Percentiles rank a stretch among this genome's conserved stretches.
phyloP scores from a whole-genome alignment of 2,888 invertebrate species.

The Synanthedon tipuliformis region DNA sequence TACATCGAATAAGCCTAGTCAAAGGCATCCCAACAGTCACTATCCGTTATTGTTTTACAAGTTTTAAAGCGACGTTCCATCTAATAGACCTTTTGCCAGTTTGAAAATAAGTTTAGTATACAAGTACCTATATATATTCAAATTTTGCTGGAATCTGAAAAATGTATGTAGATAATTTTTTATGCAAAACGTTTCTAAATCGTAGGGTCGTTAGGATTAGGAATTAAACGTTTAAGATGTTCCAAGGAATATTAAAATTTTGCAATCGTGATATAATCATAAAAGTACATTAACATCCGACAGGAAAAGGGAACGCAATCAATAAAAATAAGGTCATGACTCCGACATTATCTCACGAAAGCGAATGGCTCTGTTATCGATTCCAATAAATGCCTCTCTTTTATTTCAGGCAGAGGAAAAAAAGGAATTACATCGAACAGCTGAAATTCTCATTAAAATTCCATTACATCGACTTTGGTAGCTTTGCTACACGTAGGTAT shows the following conservation, averaged over 20 bases:
- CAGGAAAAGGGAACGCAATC: slow-evolving; percentile 14
- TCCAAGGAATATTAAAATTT: neutral
- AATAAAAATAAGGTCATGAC: slow-evolving; percentile 33
- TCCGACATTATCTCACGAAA: slow-evolving; percentile 29
- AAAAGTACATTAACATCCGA: slow-evolving; percentile 8
- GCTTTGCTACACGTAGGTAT: slow-evolving; percentile 6
- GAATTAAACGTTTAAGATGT: neutral
- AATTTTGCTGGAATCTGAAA: no score
- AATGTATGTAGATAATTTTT: no score
- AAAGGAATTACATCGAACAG: slow-evolving; percentile 38
- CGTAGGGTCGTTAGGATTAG: no score
- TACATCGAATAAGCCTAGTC: no score
- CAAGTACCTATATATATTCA: no score
- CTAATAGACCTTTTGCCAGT: no score
- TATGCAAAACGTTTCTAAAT: no score
- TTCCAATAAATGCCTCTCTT: slow-evolving; percentile 41
- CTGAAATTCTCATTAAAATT: slow-evolving; percentile 59
- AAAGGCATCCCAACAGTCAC: no score
- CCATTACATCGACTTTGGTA: slow-evolving; percentile 44
- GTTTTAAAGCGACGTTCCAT: no score
- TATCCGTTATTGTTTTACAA: no score
- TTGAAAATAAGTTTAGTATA: no score
- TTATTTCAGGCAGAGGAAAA: slow-evolving; percentile 32
- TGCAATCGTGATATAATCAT: slow-evolving; percentile 4
- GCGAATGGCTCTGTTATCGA: slow-evolving; percentile 33